Conservation (phyloP, 1,140 invertebrate genomes). For the Drosophila lacteicornis region DNA sequence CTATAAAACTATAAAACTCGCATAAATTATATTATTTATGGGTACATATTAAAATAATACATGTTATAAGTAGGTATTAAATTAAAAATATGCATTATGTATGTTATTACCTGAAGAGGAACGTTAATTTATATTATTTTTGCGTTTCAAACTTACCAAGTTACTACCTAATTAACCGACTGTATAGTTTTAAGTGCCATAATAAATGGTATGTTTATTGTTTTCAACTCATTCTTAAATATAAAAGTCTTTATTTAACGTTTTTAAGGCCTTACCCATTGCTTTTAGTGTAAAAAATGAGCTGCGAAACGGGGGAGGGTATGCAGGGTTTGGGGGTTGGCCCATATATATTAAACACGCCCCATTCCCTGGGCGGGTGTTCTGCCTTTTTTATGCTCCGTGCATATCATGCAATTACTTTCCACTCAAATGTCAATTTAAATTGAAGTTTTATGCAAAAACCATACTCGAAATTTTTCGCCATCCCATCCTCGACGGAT, state of each 20-base stretch:
- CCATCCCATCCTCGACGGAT: conserved; percentile 3
- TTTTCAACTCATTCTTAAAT: background rate
- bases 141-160: too few relatives aligned
- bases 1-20: too few relatives aligned
- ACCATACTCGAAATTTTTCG: conserved; percentile 76
- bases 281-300: conserved; percentile 19
- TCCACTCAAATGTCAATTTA: conserved; percentile 83
- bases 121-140: too few relatives aligned
- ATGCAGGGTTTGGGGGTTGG: conserved; percentile 1
- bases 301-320: conserved; percentile 17
- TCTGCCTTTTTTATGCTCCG: conserved; percentile 74
- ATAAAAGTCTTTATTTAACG: background rate
- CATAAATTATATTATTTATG: too few relatives aligned
- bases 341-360: conserved; percentile 77
- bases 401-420: conserved; percentile 83
- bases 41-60: too few relatives aligned
- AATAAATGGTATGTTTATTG: too few relatives aligned
- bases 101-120: too few relatives aligned
- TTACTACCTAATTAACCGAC: too few relatives aligned
- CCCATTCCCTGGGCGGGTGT: conserved; percentile 46
- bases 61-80: too few relatives aligned
- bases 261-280: background rate
- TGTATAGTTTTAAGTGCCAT: too few relatives aligned
- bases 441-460: conserved; percentile 83
- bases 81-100: too few relatives aligned